phyloP scores from a whole-genome alignment of 1,140 invertebrate genomes.

The Venustaconcha ellipsiformis region DNA sequence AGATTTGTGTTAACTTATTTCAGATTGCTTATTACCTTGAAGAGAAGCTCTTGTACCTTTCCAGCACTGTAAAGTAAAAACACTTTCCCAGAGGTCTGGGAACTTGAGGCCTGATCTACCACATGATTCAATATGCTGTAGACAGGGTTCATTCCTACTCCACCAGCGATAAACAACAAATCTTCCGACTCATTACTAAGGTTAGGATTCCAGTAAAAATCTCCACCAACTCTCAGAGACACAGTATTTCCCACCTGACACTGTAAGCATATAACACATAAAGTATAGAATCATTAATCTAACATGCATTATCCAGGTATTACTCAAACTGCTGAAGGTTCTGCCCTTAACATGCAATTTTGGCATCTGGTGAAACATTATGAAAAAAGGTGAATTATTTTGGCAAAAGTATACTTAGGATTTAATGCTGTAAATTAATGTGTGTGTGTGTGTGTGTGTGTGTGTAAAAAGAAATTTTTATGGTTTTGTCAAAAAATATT shows the following conservation, averaged over 20 bases:
- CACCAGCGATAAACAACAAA: constrained; percentile 66
- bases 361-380: too few relatives aligned
- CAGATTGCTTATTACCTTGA: constrained; percentile 48
- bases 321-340: too few relatives aligned
- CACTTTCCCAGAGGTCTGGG: constrained; percentile 34
- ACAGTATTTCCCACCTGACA: constrained; percentile 60
- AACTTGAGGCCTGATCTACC: constrained; percentile 33
- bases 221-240: constrained; percentile 62
- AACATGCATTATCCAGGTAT: too few relatives aligned
- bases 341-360: too few relatives aligned
- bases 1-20: background rate
- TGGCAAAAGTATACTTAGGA: too few relatives aligned
- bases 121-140: constrained; percentile 63
- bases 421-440: too few relatives aligned
- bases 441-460: too few relatives aligned
- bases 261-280: constrained; percentile 35
- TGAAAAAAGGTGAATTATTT: too few relatives aligned
- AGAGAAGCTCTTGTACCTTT: constrained; percentile 60
- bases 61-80: constrained; percentile 61
- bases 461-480: too few relatives aligned
- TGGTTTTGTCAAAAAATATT: too few relatives aligned
- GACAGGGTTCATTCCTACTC: constrained; percentile 69
- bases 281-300: background rate
- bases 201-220: constrained; percentile 60
- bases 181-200: constrained; percentile 29